Evolutionary conservation across 1,140 invertebrate genomes (phyloP).

Genomic region (Aricia agestis): DNA sequence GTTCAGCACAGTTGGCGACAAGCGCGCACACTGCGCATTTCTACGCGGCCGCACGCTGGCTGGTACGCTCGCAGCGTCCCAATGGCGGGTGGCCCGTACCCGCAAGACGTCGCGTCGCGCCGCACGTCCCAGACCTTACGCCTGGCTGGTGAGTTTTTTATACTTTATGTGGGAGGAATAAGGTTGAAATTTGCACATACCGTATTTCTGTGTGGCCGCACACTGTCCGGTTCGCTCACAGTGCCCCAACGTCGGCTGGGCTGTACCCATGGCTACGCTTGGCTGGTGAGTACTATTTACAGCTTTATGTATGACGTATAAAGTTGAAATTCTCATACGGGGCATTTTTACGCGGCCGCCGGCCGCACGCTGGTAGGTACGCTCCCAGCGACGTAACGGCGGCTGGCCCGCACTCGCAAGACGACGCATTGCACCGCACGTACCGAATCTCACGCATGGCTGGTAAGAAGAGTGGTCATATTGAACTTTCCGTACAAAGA

Average conservation of each 20-base stretch:
- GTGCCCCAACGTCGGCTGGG: neutral
- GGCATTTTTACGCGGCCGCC: conserved; percentile 93
- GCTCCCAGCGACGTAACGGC: conserved; percentile 88
- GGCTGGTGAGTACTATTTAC: too few species aligned
- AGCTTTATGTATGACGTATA: too few species aligned
- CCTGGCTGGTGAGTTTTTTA: conserved; percentile 78
- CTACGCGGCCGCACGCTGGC: conserved; percentile 95
- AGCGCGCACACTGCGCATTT: conserved; percentile 93
- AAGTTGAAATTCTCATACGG: conserved; percentile 79
- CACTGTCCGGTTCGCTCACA: neutral
- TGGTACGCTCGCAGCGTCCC: conserved; percentile 89
- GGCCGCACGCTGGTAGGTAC: conserved; percentile 93
- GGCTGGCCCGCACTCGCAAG: conserved; percentile 94
- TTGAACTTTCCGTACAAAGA: neutral
- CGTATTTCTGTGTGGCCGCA: too few species aligned
- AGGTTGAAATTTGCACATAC: neutral
- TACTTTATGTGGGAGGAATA: neutral
- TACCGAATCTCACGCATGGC: conserved; percentile 85
- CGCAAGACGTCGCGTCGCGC: conserved; percentile 85
- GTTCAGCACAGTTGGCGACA: conserved; percentile 89
- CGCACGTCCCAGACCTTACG: conserved; percentile 85
- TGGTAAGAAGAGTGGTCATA: neutral
- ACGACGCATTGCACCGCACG: conserved; percentile 84
- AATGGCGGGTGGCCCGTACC: conserved; percentile 93
- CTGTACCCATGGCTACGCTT: neutral